Evolutionary conservation across 2,797 vertebrate species (phyloP), one percentile per base, ranked within the genome.

Genomic region (Amblyraja radiata): DNA sequence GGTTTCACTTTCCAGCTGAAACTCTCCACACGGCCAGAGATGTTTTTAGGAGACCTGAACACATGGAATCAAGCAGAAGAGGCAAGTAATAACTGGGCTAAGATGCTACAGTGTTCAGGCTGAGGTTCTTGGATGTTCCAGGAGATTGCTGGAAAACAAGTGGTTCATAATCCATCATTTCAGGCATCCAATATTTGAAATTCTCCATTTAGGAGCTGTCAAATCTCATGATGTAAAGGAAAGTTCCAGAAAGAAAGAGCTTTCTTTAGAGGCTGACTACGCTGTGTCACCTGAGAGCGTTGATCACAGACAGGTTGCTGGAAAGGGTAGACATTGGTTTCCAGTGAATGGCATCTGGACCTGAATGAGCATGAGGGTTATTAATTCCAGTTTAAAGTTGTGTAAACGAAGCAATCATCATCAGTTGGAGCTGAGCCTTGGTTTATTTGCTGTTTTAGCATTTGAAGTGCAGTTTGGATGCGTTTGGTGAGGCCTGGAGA

Each of bases 1-100:
- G 98, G 98, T 80, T 99, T 99, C 94, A 97, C 98, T 93, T 99
- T 99, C 95, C 98, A 99, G 96, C 96, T 99, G 23, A 94, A 97
- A 94, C 97, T 99, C 93, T 99, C 98, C 81, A 99, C 98, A 4
- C 97, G 98, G 84, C 98, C 99, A 1, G 97, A 98, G 91, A 97
- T 97, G 94, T 99, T 97, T 93, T 96, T 99, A 36, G 98, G 99
- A 28, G 97, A 99, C 93, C 93, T 96, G 6, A 95, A 96, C 10
- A 94, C 98, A 74, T 99, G 99, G 99, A 95, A 98, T 93, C 96
- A 96, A 93, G 98, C 99, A 23, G 98, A 99, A 95, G 97, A 98
- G 98, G 99, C 98, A 95, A 94, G 68, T 54, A 63, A 28, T 68
- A 0, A 9, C 84, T 36, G 14, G 61, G 28, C 90, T 54, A 54